Conservation (phyloP, 1,140 invertebrate species). For the Akabosia matsudoensis region DNA sequence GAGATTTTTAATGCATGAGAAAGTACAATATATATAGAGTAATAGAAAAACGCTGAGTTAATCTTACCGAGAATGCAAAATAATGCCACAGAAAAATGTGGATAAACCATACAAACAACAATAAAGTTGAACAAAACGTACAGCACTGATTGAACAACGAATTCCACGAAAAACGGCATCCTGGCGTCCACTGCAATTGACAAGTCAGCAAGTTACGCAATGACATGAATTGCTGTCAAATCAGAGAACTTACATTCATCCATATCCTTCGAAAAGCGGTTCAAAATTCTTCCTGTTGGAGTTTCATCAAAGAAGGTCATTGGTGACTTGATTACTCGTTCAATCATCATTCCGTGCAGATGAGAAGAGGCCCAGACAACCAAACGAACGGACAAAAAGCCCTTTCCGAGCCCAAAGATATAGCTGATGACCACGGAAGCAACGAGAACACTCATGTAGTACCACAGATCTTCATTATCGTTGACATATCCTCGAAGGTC, state of each 20-base stretch:
- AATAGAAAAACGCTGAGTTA: slow-evolving; percentile 2
- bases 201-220: not conserved
- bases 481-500: slow-evolving; percentile 47
- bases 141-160: slow-evolving; percentile 55
- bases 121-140: slow-evolving; percentile 52
- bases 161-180: slow-evolving; percentile 56
- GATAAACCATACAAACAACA: slow-evolving; percentile 56
- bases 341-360: slow-evolving; percentile 47
- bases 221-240: not conserved
- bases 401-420: slow-evolving; percentile 47
- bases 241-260: slow-evolving; percentile 49
- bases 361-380: slow-evolving; percentile 32
- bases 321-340: slow-evolving; percentile 62
- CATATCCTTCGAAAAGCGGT: slow-evolving; percentile 51
- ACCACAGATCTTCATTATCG: slow-evolving; percentile 47
- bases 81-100: slow-evolving; percentile 54
- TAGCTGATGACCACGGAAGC: slow-evolving; percentile 44
- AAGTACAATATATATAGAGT: not conserved
- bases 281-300: slow-evolving; percentile 68
- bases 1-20: slow-evolving; percentile 15
- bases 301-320: slow-evolving; percentile 73
- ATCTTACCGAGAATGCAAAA: slow-evolving; percentile 52
- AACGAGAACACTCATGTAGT: slow-evolving; percentile 47
- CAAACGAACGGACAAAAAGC: slow-evolving; percentile 26
- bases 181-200: slow-evolving; percentile 56